A percentile compares a stretch with the other conserved stretches of the same genome.
These are phyloP conservation scores for Exephanes ischioxanthus DNA, from an alignment of 2,888 invertebrate species.

Conservation along the genomic window DNA sequence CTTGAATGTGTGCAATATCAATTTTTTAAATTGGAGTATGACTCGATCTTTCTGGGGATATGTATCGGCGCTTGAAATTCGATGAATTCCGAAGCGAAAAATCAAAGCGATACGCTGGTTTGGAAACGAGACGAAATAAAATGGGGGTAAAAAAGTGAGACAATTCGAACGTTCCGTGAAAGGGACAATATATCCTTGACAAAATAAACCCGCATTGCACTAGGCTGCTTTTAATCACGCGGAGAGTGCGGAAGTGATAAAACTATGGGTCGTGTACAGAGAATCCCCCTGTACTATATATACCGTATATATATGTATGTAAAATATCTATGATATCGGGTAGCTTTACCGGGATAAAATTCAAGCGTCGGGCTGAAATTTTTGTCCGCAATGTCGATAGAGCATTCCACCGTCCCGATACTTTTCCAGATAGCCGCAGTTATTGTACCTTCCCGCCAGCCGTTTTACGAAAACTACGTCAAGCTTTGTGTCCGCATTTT, in stretches of 20 bases:
- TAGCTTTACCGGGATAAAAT: slow-evolving; percentile 1
- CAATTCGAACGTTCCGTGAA: background rate
- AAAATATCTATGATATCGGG: slow-evolving; percentile 31
- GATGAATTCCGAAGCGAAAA: background rate
- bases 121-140: background rate
- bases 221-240: slow-evolving; percentile 52
- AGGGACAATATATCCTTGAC: slow-evolving; percentile 38
- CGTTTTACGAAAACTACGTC: background rate
- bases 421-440: background rate
- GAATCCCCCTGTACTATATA: background rate
- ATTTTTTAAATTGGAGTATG: background rate
- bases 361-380: slow-evolving; percentile 25
- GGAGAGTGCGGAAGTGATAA: slow-evolving; percentile 37
- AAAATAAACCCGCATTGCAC: slow-evolving; percentile 57
- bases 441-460: background rate
- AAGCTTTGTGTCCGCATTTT: background rate
- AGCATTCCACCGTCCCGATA: background rate
- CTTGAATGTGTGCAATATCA: background rate
- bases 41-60: background rate
- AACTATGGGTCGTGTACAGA: slow-evolving; percentile 49
- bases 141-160: background rate
- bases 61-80: background rate
- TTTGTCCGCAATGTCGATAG: background rate
- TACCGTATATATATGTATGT: background rate
- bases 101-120: slow-evolving; percentile 14